Evolutionary conservation across 2,888 invertebrate genomes (phyloP), one percentile per base, ranked within the genome.

Genomic region (Taphrorychus bicolor): DNA sequence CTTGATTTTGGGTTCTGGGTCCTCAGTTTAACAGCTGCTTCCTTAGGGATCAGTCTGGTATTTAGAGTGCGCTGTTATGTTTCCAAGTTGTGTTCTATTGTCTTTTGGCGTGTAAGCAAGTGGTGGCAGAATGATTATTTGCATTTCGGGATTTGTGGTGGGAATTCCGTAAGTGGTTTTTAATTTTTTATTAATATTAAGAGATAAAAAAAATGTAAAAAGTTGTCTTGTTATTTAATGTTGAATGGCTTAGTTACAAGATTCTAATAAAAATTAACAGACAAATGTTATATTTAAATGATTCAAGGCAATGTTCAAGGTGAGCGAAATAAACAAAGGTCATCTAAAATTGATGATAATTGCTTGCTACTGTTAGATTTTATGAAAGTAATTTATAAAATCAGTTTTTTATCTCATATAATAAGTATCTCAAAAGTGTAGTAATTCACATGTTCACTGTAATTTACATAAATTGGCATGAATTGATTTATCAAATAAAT

Each of bases 61-160:
- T 59, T n/a, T 60, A 57, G 69, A 70, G 51, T 45, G 64, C 59
- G 53, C 17, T 60, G 61, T 71, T 17, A 56, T 68, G 42, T 66
- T 73, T 69, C 69, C 62, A 56, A 70, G 68, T 63, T 32, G 3
- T 11, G 32, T 32, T 32, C 32, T 32, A 32, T 32, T 32, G 32
- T 32, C 32, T 32, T 32, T 7, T 32, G 32, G 7, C 7, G 32
- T 32, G n/a, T 32, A 1, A 32, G 3, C 32, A 3, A 32, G 32
- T 32, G 32, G 1, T 3, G 32, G 7, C 18, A 82, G 76, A 70
- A 87, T 87, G 87, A 85, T 87, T 76, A 86, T 87, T 78, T 87
- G 87, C 77, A 86, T 87, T 78, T 87, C 87, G 60, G 87, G 87
- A 81, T 87, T 87, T 83, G 83, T 84, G 80, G 85, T 83, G 80